Conservation (phyloP, 2,113 vertebrate genomes). For the Phaethornis superciliosus region DNA sequence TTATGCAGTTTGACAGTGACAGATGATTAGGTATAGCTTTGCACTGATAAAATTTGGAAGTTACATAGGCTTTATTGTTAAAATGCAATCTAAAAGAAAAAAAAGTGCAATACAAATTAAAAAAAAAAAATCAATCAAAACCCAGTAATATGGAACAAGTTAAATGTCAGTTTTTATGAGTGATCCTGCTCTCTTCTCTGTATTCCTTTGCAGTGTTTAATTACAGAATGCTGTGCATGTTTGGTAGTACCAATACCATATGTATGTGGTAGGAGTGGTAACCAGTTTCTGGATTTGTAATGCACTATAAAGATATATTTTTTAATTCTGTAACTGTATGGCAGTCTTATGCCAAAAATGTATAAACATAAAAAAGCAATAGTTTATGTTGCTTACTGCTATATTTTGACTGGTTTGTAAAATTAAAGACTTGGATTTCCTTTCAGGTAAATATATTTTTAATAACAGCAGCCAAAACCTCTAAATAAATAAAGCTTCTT, state of each 20-base stretch:
- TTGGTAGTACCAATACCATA: slow-evolving; percentile 71
- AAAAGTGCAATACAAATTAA: not conserved
- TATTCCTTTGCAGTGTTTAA: slow-evolving; percentile 42
- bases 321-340: slow-evolving; percentile 78
- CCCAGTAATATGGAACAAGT: not conserved
- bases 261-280: slow-evolving; percentile 76
- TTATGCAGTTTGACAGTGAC: not conserved
- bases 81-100: slow-evolving; percentile 25
- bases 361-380: slow-evolving; percentile 71
- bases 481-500: slow-evolving; percentile 66
- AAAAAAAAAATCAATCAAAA: not conserved
- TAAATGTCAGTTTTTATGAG: slow-evolving; percentile 7
- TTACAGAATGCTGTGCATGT: slow-evolving; percentile 63
- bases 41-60: not conserved
- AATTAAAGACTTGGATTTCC: slow-evolving; percentile 67
- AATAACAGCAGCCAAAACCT: slow-evolving; percentile 64
- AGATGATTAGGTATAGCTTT: not conserved
- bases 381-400: slow-evolving; percentile 76
- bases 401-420: slow-evolving; percentile 76
- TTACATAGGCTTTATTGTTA: not conserved
- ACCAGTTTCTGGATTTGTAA: slow-evolving; percentile 78
- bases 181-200: slow-evolving; percentile 29
- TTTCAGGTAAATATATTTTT: slow-evolving; percentile 78
- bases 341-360: slow-evolving; percentile 73
- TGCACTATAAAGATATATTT: slow-evolving; percentile 73